Evolutionary conservation across 23 tunicate species (phyloP), one percentile per base, ranked within the genome.

Genomic region (Styela clava): DNA sequence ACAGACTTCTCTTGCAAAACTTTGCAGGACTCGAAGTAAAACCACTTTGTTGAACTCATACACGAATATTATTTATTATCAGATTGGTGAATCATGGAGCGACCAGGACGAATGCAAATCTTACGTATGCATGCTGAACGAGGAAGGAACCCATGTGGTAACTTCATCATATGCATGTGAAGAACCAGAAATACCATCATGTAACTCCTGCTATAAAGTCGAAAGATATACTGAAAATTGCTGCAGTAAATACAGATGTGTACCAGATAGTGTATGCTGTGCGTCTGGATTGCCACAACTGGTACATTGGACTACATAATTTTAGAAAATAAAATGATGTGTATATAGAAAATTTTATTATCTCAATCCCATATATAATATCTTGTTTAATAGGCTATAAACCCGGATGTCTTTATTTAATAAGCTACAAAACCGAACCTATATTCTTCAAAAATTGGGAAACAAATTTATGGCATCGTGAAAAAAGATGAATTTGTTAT

Each of bases 181-280:
- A 19, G 5, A 18, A 0, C 74, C 63, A 2, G 91, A 33, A 3
- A 68, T 91, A 20, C 98, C 98, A 2, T 22, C 32, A 24, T 93
- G 98, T 63, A 27, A 83, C 7, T 33, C 93, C 7, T 93, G 98
- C 37, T 64, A 87, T 51, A 28, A 23, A 18, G 34, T 93, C 12
- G 86, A 74, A 33, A 16, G 61, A 2, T 81, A 81, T 73, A 69
- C 34, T 16, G 86, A 78, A 65, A 86, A 76, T 31, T 93, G 98
- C 70, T 93, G 98, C 80, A 28, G 84, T n/a, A 51, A 70, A 44
- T 76, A 51, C 64, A 68, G 70, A 0, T 93, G 98, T 62, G 89
- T 88, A 23, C 86, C 85, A 20, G 74, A 81, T 23, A 79, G 84
- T 30, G 88, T 93, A 2, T 93, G 98, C 52, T 93, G 98, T 61